These are phyloP conservation scores for Buceros bicornis DNA, from an alignment of 2,797 vertebrate genomes.

Conservation along the genomic window DNA sequence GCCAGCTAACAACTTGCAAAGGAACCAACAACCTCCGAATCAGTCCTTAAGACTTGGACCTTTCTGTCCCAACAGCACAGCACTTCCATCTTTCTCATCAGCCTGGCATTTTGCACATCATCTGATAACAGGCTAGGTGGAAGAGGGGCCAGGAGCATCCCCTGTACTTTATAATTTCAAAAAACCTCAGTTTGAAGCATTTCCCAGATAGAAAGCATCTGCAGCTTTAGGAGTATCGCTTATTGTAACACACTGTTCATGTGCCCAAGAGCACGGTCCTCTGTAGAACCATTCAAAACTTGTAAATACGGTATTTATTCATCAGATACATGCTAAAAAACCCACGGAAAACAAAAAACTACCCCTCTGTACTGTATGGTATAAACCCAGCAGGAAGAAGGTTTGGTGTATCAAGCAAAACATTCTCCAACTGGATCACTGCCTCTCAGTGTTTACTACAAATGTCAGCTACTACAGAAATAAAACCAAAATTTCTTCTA, in stretches of 20 bases:
- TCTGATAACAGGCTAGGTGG: background rate
- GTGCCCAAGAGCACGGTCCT: background rate
- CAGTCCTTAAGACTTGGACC: background rate
- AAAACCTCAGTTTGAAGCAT: background rate
- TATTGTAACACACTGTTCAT: background rate
- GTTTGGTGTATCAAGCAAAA: background rate
- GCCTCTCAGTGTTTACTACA: background rate
- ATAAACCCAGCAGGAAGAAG: background rate
- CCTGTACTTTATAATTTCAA: background rate
- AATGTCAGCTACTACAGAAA: background rate
- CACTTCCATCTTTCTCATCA: background rate
- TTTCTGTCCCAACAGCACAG: background rate
- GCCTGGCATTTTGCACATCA: background rate
- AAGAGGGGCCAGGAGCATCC: background rate
- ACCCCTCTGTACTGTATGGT: background rate
- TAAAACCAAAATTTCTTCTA: background rate
- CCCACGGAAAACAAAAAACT: background rate
- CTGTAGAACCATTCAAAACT: background rate
- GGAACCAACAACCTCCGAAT: background rate
- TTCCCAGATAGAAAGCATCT: background rate
- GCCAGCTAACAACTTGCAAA: slow-evolving; percentile 20
- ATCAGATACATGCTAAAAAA: background rate
- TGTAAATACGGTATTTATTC: background rate
- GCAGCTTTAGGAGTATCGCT: background rate
- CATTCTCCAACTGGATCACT: background rate